A percentile compares a stretch with the other conserved stretches of the same genome.
These are phyloP conservation scores for Triplophysa bombifrons DNA, from an alignment of 2,797 vertebrate genomes.

Conservation along the genomic window DNA sequence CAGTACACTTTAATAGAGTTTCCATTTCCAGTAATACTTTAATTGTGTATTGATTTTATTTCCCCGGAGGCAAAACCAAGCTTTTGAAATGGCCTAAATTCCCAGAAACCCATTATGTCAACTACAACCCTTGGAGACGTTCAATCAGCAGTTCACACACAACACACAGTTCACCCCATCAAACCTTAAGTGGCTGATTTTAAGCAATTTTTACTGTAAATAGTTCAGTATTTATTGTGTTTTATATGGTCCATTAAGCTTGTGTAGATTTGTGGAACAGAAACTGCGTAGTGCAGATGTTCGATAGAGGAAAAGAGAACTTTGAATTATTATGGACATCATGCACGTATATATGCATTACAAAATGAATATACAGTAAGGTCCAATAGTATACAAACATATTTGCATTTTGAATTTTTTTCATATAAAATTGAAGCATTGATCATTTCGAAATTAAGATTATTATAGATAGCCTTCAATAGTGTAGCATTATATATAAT, in stretches of 20 bases:
- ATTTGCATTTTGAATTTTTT: not conserved
- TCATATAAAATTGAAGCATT: too few species aligned
- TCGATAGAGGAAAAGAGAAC: not conserved
- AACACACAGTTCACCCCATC: slow-evolving; percentile 8
- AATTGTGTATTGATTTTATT: slow-evolving; percentile 46
- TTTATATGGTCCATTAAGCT: not conserved
- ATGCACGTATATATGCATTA: not conserved
- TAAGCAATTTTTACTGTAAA: not conserved
- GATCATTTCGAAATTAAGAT: too few species aligned
- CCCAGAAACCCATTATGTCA: slow-evolving; percentile 46
- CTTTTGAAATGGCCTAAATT: slow-evolving; percentile 48
- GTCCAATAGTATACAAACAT: not conserved
- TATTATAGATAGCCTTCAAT: too few species aligned
- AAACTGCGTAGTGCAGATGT: not conserved
- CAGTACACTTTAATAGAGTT: slow-evolving; percentile 34
- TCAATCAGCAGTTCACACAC: slow-evolving; percentile 30
- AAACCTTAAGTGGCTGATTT: slow-evolving; percentile 35
- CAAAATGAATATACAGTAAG: not conserved
- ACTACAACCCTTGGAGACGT: slow-evolving; percentile 28
- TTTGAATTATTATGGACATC: not conserved
- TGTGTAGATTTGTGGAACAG: not conserved
- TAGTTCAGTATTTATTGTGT: not conserved
- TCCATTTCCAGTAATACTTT: slow-evolving; percentile 43
- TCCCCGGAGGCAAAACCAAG: slow-evolving; percentile 37
- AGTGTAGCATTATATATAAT: too few species aligned